Conservation (phyloP, 2,888 invertebrate genomes). For the Notocelia uddmanniana region DNA sequence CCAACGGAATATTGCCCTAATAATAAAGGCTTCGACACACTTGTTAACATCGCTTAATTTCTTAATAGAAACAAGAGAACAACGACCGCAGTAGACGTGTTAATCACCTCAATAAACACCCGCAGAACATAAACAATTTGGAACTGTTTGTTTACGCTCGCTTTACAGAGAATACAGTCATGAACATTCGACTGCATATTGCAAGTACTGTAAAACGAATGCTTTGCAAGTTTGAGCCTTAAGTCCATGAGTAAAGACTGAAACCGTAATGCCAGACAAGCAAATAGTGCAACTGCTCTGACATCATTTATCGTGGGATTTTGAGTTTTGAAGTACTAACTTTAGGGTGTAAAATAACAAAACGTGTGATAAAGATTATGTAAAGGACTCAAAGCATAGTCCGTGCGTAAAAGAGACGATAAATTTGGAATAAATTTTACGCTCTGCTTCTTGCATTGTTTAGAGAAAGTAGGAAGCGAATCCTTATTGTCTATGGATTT, state of each 20-base stretch:
- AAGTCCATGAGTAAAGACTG: background rate
- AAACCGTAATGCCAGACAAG: background rate
- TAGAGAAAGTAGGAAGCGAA: constrained; percentile 41
- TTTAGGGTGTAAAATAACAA: constrained; percentile 6
- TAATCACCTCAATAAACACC: constrained; percentile 43
- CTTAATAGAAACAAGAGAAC: constrained; percentile 30
- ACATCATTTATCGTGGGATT: background rate
- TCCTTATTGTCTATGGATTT: constrained; percentile 44
- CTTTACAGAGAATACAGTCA: constrained; percentile 31
- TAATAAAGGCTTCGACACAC: constrained; percentile 37
- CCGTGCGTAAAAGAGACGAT: constrained; percentile 43
- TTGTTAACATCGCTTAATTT: constrained; percentile 28
- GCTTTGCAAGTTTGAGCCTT: background rate
- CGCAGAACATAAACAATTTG: constrained; percentile 42
- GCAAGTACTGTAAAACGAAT: constrained; percentile 6
- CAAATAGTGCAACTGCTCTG: constrained; percentile 6
- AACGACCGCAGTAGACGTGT: constrained; percentile 40
- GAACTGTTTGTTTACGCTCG: constrained; percentile 37
- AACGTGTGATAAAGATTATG: constrained; percentile 19
- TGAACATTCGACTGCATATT: constrained; percentile 32
- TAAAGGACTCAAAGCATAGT: constrained; percentile 40
- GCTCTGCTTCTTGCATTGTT: constrained; percentile 43
- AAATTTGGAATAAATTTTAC: constrained; percentile 43
- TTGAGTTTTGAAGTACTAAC: constrained; percentile 5
- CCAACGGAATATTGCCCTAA: background rate